Base-by-base conservation (phyloP, 2,888 invertebrate genomes). In the Rhaphigaster nebulosa region DNA sequence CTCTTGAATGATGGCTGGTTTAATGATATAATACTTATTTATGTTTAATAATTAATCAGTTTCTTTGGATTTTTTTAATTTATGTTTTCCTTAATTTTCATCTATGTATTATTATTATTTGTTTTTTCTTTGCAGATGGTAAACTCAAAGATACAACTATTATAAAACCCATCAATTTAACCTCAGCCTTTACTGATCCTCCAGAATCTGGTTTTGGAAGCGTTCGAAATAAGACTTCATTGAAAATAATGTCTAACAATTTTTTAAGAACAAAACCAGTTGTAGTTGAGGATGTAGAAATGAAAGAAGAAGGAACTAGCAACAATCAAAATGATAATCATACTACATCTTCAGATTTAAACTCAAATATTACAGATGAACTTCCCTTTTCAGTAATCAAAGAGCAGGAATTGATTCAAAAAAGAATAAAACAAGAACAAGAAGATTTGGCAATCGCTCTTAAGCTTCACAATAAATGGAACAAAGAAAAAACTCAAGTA, bases 201-300 rank as follows among this genome's bases (percentile, higher is more conserved):
- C 38, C 80, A 54, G 54, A 45, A 41, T 54, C 65, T 13, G 29
- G 80, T 34, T 50, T 87, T 34, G 60, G 76, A 89, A 89, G 84
- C 20, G 89, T 89, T 34, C 52, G 70, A 54, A 91, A 92, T 52
- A 92, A 92, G 54, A 90, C 90, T 56, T 84, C 91, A 15, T 87
- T 92, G 56, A 92, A 92, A 91, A 87, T 92, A 45, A 91, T 91
- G n/a, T 92, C 91, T 20, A 92, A 91, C 70, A 92, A 92, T 90
- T 92, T 92, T 89, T 60, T 89, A 38, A 70, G 91, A 87, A 91
- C 91, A 1, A 91, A 91, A 80, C 70, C 89, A 38, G 41, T 50
- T 87, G 45, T 87, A 34, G 50, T 70, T 6, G 90, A 90, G n/a
- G 87, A 90, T 87, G 87, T 87, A 20, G 87, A 87, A 65, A 90